phyloP scores from a whole-genome alignment of 2,797 vertebrate species.

The Jordanella pulchra region DNA sequence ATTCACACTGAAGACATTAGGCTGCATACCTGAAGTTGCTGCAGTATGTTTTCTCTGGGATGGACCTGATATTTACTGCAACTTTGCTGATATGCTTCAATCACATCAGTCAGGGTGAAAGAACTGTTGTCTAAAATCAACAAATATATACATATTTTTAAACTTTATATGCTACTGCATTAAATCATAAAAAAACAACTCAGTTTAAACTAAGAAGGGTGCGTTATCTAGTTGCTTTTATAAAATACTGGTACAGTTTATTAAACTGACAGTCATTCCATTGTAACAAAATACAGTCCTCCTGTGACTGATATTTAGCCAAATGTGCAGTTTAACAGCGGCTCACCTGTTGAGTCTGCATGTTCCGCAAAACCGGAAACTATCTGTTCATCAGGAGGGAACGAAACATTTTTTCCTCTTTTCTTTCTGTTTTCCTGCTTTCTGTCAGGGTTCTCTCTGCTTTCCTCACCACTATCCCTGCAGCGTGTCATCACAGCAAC shows the following conservation, averaged over 20 bases:
- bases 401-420: conserved; percentile 77
- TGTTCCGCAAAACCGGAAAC: conserved; percentile 77
- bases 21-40: conserved; percentile 77
- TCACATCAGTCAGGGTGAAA: conserved; percentile 75
- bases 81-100: conserved; percentile 75
- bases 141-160: not conserved
- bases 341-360: conserved; percentile 64
- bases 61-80: conserved; percentile 78
- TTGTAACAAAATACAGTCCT: not conserved
- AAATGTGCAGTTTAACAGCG: conserved; percentile 9
- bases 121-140: conserved; percentile 71
- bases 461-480: conserved; percentile 49
- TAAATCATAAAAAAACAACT: conserved; percentile 25
- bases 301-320: not conserved
- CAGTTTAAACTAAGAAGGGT: not conserved
- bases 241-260: not conserved
- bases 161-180: not conserved
- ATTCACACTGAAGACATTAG: not conserved
- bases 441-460: conserved; percentile 20
- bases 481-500: conserved; percentile 61
- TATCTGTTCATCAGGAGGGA: conserved; percentile 79
- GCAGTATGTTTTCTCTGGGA: conserved; percentile 68
- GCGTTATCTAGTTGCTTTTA: not conserved
- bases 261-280: not conserved
- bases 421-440: conserved; percentile 58